Evolutionary conservation across 2,888 invertebrate species (phyloP), one percentile per base, ranked within the genome.

Genomic region (Xestia c-nigrum): DNA sequence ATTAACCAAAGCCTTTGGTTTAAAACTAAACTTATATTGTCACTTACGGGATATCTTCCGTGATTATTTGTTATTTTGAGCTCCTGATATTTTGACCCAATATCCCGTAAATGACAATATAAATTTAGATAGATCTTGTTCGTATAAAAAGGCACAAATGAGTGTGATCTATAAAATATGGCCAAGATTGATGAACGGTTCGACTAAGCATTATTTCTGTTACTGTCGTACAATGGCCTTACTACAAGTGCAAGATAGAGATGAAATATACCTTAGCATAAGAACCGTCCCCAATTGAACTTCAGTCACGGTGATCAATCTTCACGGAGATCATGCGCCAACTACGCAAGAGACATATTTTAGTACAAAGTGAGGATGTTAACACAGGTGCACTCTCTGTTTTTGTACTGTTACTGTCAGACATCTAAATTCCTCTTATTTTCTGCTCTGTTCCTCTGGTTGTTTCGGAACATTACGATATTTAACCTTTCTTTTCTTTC

Each of bases 401-500:
- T 24, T 24, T 57, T 14, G 5, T 16, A 7, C 31, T 59, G 59
- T 16, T 16, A 59, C 31, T 38, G 7, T 31, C 19, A 24, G 4
- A n/a, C 31, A 24, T 46, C 21, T 16, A 16, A 0, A 46, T 24
- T 69, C 3, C 21, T n/a, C 6, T 19, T 0, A 43, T 43, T 9
- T 43, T 43, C 9, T 9, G 9, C 43, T 43, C 43, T 43, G 6
- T 43, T 43, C 43, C 43, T 43, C 10, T 43, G 9, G 9, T 43
- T 43, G 7, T 38, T 57, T 31, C 0, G 57, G 14, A 75, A 16
- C 6, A 50, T 12, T 12, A 24, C 0, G 6, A 7, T 10, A 52
- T 47, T 43, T 67, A 38, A 57, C 63, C 1, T 71, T 9, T 73
- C 74, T 70, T 83, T 90, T 91, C 86, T 76, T 89, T 89, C 76